These are phyloP conservation scores for Merluccius polli DNA, from an alignment of 2,797 vertebrate genomes.

Conservation along the genomic window DNA sequence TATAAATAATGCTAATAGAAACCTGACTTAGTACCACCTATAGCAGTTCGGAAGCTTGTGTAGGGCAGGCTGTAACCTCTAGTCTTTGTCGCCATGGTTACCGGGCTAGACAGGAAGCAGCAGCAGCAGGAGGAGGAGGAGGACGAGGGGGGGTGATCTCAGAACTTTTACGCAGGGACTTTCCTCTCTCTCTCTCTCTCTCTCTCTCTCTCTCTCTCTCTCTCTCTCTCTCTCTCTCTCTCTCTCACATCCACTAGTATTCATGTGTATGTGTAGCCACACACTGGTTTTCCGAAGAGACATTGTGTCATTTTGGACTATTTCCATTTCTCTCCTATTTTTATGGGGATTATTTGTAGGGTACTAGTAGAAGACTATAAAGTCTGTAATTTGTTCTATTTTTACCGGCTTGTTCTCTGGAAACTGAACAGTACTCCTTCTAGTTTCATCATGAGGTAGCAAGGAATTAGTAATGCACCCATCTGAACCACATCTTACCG, in stretches of 20 bases:
- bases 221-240: slow-evolving; percentile 15
- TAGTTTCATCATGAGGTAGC: neutral
- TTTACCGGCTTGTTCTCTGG: neutral
- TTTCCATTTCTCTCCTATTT: neutral
- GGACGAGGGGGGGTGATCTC: slow-evolving; percentile 36
- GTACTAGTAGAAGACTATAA: neutral
- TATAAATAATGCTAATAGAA: neutral
- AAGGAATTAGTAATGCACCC: neutral
- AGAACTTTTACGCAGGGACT: slow-evolving; percentile 50
- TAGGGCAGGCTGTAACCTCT: neutral
- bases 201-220: neutral
- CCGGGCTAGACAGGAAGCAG: slow-evolving; percentile 7
- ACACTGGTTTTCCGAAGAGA: neutral
- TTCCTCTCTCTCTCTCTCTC: slow-evolving; percentile 43
- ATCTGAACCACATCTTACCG: neutral
- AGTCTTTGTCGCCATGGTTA: slow-evolving; percentile 43
- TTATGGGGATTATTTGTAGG: neutral
- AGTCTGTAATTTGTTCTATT: neutral
- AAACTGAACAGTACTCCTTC: neutral
- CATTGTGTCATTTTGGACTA: neutral
- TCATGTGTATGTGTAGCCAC: neutral
- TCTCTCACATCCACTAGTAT: neutral
- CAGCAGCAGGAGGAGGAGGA: slow-evolving; percentile 2
- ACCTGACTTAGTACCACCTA: neutral
- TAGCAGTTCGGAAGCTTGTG: neutral